These are phyloP conservation scores for Scolanthus callimorphus DNA, from an alignment of 92 coral and sea anemone genomes.

Conservation along the genomic window DNA sequence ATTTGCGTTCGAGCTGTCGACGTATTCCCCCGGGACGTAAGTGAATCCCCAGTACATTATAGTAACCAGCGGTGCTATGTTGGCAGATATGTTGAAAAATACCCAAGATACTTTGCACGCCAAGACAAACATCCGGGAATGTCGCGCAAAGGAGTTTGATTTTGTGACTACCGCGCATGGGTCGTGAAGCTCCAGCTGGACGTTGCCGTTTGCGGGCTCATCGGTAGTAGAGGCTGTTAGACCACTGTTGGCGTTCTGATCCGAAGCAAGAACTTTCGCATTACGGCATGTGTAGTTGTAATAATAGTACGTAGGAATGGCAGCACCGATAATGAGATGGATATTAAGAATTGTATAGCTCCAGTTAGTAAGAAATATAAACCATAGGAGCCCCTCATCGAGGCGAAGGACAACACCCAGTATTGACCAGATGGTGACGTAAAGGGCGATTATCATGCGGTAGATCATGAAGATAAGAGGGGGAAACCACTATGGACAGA, in stretches of 20 bases:
- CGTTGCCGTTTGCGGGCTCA: slow-evolving; percentile 12
- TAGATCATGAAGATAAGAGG: slow-evolving; percentile 40
- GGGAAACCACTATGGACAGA: slow-evolving; percentile 47
- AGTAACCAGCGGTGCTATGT: slow-evolving; percentile 61
- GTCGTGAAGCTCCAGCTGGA: not conserved
- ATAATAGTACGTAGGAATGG: slow-evolving; percentile 43
- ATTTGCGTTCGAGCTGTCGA: slow-evolving; percentile 50
- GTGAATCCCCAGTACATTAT: slow-evolving; percentile 61
- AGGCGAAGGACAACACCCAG: slow-evolving; percentile 44
- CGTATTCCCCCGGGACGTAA: slow-evolving; percentile 33
- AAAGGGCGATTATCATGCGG: slow-evolving; percentile 47
- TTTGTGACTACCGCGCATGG: slow-evolving; percentile 4
- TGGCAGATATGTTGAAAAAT: slow-evolving; percentile 50
- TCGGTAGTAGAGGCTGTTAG: no score
- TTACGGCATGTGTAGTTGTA: slow-evolving; percentile 2
- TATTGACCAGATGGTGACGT: slow-evolving; percentile 65
- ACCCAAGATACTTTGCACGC: slow-evolving; percentile 72
- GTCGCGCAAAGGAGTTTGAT: slow-evolving; percentile 6
- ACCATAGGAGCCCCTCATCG: slow-evolving; percentile 41
- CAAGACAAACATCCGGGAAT: slow-evolving; percentile 33
- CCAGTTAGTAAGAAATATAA: slow-evolving; percentile 87
- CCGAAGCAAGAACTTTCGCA: slow-evolving; percentile 16
- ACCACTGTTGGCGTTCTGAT: slow-evolving; percentile 28
- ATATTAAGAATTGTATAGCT: slow-evolving; percentile 51
- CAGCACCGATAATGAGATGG: slow-evolving; percentile 57